A percentile compares a stretch with the other conserved stretches of the same genome.
Evolutionary conservation across 2,113 vertebrate species (phyloP).

Genomic region (Oreotrochilus melanogaster): DNA sequence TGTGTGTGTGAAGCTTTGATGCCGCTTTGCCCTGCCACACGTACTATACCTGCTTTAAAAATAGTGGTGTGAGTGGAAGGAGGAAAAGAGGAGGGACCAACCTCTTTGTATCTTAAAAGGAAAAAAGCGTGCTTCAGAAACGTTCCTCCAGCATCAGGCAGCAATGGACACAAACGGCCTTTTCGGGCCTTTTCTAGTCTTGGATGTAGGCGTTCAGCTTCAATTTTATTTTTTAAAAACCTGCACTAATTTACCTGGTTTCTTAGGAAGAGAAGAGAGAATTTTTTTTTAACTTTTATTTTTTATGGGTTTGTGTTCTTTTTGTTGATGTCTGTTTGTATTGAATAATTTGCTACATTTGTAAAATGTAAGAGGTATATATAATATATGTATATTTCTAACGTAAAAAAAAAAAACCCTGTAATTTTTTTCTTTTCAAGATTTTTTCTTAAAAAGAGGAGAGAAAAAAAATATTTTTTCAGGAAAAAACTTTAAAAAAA

Average conservation of each 20-base stretch:
- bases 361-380: conserved; percentile 88
- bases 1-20: conserved; percentile 54
- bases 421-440: conserved; percentile 85
- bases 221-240: conserved; percentile 80
- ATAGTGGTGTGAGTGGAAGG: conserved; percentile 30
- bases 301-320: conserved; percentile 82
- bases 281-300: conserved; percentile 79
- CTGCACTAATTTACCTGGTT: conserved; percentile 87
- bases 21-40: conserved; percentile 61
- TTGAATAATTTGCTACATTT: conserved; percentile 89
- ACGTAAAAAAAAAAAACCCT: conserved; percentile 71
- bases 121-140: conserved; percentile 73
- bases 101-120: conserved; percentile 62
- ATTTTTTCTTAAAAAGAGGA: conserved; percentile 85
- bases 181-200: conserved; percentile 75
- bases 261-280: conserved; percentile 77
- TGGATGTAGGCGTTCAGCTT: conserved; percentile 81
- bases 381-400: conserved; percentile 91
- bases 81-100: conserved; percentile 65
- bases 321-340: conserved; percentile 84
- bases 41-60: conserved; percentile 33
- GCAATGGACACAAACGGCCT: conserved; percentile 62
- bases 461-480: conserved; percentile 83
- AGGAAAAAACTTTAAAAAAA: conserved; percentile 83
- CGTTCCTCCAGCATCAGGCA: conserved; percentile 53